phyloP scores from a whole-genome alignment of 2,888 invertebrate species.

The Xestoiulus laeticollis region DNA sequence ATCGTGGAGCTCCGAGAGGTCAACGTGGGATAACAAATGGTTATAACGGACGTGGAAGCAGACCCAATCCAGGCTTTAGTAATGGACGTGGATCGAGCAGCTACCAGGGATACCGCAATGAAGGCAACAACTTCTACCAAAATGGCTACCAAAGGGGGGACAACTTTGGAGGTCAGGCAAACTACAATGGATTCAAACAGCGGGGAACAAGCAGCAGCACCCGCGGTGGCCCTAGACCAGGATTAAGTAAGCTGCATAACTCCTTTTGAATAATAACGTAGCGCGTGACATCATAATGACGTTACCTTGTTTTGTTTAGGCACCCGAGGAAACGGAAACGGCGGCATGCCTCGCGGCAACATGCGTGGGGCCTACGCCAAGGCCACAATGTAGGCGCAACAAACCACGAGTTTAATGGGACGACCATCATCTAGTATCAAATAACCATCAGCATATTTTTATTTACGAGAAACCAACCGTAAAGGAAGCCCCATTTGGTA shows the following conservation, averaged over 20 bases:
- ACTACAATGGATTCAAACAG: neutral
- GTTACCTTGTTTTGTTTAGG: neutral
- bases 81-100: constrained; percentile 31
- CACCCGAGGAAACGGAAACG: neutral
- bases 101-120: constrained; percentile 47
- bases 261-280: no score
- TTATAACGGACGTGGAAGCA: constrained; percentile 5
- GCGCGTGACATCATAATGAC: no score
- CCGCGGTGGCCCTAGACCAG: neutral
- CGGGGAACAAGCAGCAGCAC: constrained; percentile 8
- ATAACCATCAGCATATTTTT: neutral
- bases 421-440: constrained; percentile 8
- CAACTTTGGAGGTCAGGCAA: neutral
- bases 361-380: neutral
- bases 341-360: neutral
- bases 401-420: neutral
- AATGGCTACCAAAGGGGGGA: constrained; percentile 48
- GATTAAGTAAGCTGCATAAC: neutral
- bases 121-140: constrained; percentile 41
- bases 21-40: neutral
- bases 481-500: constrained; percentile 34
- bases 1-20: neutral
- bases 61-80: neutral
- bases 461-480: constrained; percentile 7
- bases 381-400: neutral